phyloP scores from a whole-genome alignment of 2,113 vertebrate species.

The Odocoileus virginianus region DNA sequence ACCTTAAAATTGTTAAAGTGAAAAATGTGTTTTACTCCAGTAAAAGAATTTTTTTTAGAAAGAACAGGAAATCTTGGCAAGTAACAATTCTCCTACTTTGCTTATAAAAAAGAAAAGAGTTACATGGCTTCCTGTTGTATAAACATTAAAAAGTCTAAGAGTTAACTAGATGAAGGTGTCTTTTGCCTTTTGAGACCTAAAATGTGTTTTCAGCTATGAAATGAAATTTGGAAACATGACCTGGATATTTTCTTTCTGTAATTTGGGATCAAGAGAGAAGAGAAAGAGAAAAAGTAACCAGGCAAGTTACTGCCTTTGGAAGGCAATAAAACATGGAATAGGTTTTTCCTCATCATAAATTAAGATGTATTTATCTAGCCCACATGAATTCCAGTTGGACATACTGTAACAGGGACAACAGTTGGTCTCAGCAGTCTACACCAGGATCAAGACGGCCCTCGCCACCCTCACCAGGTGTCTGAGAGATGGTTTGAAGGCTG shows the following conservation, averaged over 20 bases:
- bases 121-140: fast-evolving
- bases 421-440: not conserved
- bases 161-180: slow-evolving; percentile 34
- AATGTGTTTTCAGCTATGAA: slow-evolving; percentile 57
- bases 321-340: not conserved
- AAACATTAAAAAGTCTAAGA: not conserved
- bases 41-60: not conserved
- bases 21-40: not conserved
- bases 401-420: not conserved
- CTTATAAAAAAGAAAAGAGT: not conserved
- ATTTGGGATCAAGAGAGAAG: slow-evolving; percentile 14
- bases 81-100: not conserved
- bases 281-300: not conserved
- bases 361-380: not conserved
- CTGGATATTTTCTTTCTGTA: slow-evolving; percentile 55
- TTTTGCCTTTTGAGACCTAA: slow-evolving; percentile 19
- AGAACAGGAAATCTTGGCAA: not conserved
- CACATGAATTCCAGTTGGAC: not conserved
- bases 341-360: not conserved
- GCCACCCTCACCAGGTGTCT: fast-evolving
- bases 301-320: not conserved
- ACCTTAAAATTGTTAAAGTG: not conserved
- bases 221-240: slow-evolving; percentile 49
- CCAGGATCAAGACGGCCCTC: fast-evolving
- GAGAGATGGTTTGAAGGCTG: not conserved